A percentile compares a stretch with the other conserved stretches of the same genome.
Conservation (phyloP, 2,797 vertebrate genomes). For the Myotis myotis region DNA sequence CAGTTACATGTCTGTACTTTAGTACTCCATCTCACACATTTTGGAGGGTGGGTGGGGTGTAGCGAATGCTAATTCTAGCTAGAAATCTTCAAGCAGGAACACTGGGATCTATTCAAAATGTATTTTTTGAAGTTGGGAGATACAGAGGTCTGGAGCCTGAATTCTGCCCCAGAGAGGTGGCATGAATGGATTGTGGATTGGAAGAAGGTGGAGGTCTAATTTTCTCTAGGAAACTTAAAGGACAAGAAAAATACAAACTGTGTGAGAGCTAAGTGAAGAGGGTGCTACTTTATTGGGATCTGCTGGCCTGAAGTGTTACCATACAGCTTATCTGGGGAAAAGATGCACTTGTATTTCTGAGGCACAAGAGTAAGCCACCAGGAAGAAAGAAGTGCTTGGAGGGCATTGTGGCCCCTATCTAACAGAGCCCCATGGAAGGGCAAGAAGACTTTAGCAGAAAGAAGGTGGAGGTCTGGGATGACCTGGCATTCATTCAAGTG, state of each 20-base stretch:
- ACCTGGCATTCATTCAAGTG: not conserved
- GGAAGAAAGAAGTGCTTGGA: not conserved
- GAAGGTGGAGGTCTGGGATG: not conserved
- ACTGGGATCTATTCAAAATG: not conserved
- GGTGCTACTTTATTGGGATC: not conserved
- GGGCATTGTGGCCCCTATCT: not conserved
- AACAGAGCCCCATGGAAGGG: not conserved
- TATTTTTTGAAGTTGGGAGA: not conserved
- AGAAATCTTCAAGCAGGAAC: not conserved
- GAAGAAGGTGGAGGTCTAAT: not conserved
- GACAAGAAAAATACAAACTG: not conserved
- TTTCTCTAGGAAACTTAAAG: not conserved
- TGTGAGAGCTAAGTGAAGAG: not conserved
- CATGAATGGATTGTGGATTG: not conserved
- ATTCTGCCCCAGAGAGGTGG: not conserved
- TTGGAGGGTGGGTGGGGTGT: not conserved
- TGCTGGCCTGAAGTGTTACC: not conserved
- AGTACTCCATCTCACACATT: not conserved
- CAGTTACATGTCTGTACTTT: not conserved
- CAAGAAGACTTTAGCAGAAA: not conserved
- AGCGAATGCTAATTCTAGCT: not conserved
- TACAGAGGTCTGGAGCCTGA: not conserved
- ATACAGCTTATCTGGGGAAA: not conserved
- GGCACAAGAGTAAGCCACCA: not conserved
- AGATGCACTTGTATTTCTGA: not conserved